These are phyloP conservation scores for Drosophila subquinaria DNA, from an alignment of 2,888 invertebrate species.

Conservation along the genomic window DNA sequence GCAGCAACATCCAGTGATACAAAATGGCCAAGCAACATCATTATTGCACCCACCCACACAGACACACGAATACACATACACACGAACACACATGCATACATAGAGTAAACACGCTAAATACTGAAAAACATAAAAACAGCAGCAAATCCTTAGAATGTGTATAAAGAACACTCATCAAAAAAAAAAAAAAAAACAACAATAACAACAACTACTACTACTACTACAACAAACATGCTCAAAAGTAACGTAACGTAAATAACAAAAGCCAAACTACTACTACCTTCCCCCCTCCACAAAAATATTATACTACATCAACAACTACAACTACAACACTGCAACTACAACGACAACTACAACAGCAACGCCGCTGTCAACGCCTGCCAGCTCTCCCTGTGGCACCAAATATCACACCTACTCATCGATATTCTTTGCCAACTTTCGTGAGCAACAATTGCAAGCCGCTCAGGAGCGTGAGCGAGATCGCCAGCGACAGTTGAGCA, in stretches of 20 bases:
- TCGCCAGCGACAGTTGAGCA: slow-evolving; percentile 70
- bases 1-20: slow-evolving; percentile 51
- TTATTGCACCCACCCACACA: slow-evolving; percentile 48
- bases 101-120: slow-evolving; percentile 37
- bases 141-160: slow-evolving; percentile 70
- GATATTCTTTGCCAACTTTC: slow-evolving; percentile 84
- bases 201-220: slow-evolving; percentile 40
- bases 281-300: slow-evolving; percentile 66
- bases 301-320: slow-evolving; percentile 52
- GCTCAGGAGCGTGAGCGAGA: slow-evolving; percentile 74
- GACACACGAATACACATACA: slow-evolving; percentile 39
- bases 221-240: slow-evolving; percentile 70
- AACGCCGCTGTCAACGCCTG: slow-evolving; percentile 84
- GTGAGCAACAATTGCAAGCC: slow-evolving; percentile 77
- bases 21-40: slow-evolving; percentile 46
- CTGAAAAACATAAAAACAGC: slow-evolving; percentile 53
- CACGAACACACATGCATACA: slow-evolving; percentile 46
- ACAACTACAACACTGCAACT: slow-evolving; percentile 48
- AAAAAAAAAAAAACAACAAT: slow-evolving; percentile 46
- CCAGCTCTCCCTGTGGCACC: slow-evolving; percentile 84
- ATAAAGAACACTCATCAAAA: slow-evolving; percentile 63
- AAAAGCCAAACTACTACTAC: slow-evolving; percentile 84
- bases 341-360: slow-evolving; percentile 73
- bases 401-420: slow-evolving; percentile 84
- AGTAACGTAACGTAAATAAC: slow-evolving; percentile 82